phyloP scores from a whole-genome alignment of 2,113 vertebrate genomes.

The Rutilus rutilus region DNA sequence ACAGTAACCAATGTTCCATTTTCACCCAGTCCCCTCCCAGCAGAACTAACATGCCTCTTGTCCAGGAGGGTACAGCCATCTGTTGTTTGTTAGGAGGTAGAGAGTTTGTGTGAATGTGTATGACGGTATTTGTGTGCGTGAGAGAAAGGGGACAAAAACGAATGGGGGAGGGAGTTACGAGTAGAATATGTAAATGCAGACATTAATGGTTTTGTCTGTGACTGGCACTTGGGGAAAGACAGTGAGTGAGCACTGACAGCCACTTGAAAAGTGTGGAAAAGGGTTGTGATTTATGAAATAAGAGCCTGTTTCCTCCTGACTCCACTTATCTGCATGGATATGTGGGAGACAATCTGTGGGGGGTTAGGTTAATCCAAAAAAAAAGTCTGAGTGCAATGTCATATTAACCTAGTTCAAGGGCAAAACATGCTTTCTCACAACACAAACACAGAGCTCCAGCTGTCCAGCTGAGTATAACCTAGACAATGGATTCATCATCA shows the following conservation, averaged over 20 bases:
- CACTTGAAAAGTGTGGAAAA: background rate
- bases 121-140: conserved; percentile 51
- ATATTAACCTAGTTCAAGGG: conserved; percentile 71
- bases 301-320: conserved; percentile 26
- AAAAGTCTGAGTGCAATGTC: conserved; percentile 62
- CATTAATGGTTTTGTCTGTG: background rate
- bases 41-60: conserved; percentile 69
- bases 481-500: background rate
- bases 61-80: conserved; percentile 77
- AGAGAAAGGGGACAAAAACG: conserved; percentile 33
- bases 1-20: conserved; percentile 59
- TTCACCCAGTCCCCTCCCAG: conserved; percentile 51
- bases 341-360: conserved; percentile 36
- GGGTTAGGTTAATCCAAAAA: conserved; percentile 62
- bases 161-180: background rate
- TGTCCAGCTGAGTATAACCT: background rate
- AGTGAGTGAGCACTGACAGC: background rate
- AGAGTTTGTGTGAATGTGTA: conserved; percentile 53
- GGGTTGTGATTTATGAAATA: conserved; percentile 48
- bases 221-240: background rate
- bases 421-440: conserved; percentile 18
- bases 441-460: conserved; percentile 4
- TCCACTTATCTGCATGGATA: conserved; percentile 33
- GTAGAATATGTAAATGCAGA: conserved; percentile 41
- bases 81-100: conserved; percentile 79